Evolutionary conservation across 2,113 vertebrate genomes (phyloP).

Genomic region (Pongo pygmaeus): DNA sequence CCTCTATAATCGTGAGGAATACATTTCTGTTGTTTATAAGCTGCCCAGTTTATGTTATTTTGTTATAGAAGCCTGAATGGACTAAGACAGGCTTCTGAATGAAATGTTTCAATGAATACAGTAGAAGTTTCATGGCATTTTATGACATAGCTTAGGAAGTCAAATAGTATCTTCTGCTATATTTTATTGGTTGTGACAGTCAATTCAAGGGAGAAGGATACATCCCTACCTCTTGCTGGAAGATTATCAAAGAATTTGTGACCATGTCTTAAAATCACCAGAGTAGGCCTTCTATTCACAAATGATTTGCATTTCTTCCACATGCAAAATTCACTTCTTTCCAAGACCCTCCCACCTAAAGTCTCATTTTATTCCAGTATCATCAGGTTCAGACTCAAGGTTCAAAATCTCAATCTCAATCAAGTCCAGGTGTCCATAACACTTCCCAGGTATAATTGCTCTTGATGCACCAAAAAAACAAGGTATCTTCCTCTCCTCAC

Average conservation of each 20-base stretch:
- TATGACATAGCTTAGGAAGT: neutral
- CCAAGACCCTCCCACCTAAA: neutral
- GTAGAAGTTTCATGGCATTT: neutral
- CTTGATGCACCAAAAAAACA: neutral
- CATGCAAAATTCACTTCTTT: neutral
- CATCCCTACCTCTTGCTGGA: neutral
- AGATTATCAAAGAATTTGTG: neutral
- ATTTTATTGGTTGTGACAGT: neutral
- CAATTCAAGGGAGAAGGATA: neutral
- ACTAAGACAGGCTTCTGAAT: neutral
- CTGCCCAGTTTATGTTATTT: neutral
- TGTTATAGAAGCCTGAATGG: neutral
- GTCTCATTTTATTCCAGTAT: neutral
- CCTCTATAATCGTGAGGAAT: neutral
- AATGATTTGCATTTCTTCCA: neutral
- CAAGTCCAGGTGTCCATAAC: neutral
- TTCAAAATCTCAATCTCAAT: neutral
- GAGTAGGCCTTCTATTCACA: neutral
- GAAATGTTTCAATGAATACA: neutral
- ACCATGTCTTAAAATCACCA: neutral
- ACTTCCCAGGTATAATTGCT: neutral
- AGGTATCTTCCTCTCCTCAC: accelerated
- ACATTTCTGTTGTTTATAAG: neutral
- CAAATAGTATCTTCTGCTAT: neutral
- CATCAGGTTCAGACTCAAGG: neutral